Percentiles rank a stretch among this genome's conserved stretches.
Conservation (phyloP, 64 coral and sea anemone genomes). For the Actinia equina region DNA sequence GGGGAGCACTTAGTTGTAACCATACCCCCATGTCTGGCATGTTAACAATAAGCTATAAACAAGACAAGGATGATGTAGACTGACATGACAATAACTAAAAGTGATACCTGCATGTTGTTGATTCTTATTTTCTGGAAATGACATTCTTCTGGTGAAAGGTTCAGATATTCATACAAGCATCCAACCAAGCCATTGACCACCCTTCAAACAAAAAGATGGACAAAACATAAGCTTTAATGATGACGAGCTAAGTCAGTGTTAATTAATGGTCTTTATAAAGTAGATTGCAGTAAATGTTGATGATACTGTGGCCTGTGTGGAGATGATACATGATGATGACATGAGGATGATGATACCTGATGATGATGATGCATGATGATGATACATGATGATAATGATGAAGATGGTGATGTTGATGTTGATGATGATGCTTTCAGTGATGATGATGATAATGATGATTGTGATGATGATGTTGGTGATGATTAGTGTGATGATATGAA, state of each 20-base stretch:
- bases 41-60: neutral
- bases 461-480: neutral
- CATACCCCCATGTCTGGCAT: neutral
- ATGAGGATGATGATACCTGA: neutral
- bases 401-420: neutral
- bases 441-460: neutral
- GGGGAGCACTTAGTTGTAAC: too few relatives aligned
- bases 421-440: neutral
- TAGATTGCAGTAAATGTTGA: too few relatives aligned
- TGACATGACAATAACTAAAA: too few relatives aligned
- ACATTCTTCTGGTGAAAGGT: conserved; percentile 77
- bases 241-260: too few relatives aligned
- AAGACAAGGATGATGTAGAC: neutral
- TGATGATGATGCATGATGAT: neutral
- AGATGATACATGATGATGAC: neutral
- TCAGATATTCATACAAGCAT: conserved; percentile 96
- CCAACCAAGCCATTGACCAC: conserved; percentile 72
- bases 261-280: too few relatives aligned
- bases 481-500: too few relatives aligned
- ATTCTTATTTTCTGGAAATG: conserved; percentile 81
- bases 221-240: neutral
- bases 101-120: conserved; percentile 63
- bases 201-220: conserved; percentile 33
- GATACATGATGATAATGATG: neutral
- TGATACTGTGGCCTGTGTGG: too few relatives aligned